Evolutionary conservation across 1,140 invertebrate genomes (phyloP).

Genomic region (Zophobas atratus): DNA sequence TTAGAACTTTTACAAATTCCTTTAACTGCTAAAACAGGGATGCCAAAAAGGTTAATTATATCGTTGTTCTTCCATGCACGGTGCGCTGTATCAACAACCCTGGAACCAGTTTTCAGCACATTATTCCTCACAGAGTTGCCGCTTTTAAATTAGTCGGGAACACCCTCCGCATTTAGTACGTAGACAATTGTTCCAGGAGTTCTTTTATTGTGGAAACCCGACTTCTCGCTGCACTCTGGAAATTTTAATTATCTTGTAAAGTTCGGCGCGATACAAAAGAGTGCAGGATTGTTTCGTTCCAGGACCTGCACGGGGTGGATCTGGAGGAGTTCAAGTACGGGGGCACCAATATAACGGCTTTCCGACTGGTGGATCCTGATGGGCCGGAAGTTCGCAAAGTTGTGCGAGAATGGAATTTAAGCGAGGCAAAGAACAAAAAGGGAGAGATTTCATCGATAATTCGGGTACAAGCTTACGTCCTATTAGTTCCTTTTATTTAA

Average conservation of each 20-base stretch:
- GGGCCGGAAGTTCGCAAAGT: slow-evolving; percentile 81
- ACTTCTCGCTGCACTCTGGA: no score
- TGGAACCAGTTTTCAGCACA: background rate
- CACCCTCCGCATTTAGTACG: no score
- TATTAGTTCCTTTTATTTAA: slow-evolving; percentile 20
- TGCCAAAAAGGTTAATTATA: background rate
- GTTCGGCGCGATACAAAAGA: no score
- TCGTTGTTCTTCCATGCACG: background rate
- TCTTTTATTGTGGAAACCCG: background rate
- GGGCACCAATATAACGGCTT: slow-evolving; percentile 93
- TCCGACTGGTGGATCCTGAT: slow-evolving; percentile 86
- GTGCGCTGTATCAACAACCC: background rate
- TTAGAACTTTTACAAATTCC: no score
- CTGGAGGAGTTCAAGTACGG: slow-evolving; percentile 95
- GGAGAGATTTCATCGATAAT: slow-evolving; percentile 38
- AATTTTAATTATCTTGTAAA: no score
- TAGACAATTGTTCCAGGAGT: background rate
- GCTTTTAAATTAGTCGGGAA: background rate
- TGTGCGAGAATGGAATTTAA: slow-evolving; percentile 82
- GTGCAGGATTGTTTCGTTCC: slow-evolving; percentile 48
- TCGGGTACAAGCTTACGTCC: slow-evolving; percentile 33
- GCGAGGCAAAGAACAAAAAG: slow-evolving; percentile 60
- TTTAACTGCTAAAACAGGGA: background rate
- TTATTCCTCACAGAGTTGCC: background rate
- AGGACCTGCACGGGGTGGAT: slow-evolving; percentile 93